Percentiles rank a stretch among this genome's conserved stretches.
Evolutionary conservation across 1,140 invertebrate species (phyloP).

Genomic region (Pogonognathellus flavescens): DNA sequence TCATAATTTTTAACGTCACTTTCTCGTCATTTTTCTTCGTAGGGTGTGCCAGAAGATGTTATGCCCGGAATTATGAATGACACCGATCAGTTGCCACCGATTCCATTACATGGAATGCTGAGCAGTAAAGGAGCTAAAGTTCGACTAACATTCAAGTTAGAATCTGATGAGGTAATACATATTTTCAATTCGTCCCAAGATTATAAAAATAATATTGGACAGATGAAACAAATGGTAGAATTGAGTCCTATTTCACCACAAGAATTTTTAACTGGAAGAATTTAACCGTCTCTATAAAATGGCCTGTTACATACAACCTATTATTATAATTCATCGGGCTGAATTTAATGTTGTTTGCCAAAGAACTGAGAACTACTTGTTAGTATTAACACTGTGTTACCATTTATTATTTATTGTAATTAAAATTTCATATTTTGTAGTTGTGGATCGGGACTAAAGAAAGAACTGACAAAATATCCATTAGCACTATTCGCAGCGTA

Average conservation of each 20-base stretch:
- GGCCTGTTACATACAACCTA: no score
- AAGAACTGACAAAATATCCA: conserved; percentile 91
- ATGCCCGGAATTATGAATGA: conserved; percentile 81
- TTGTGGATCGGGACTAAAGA: conserved; percentile 95
- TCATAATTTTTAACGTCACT: conserved; percentile 3
- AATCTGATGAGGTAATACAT: conserved; percentile 75
- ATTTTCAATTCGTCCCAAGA: background rate
- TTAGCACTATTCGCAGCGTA: conserved; percentile 90
- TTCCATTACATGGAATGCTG: conserved; percentile 90
- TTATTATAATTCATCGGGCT: no score
- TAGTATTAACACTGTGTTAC: no score
- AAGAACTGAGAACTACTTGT: no score
- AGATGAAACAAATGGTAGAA: no score
- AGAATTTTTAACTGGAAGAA: no score
- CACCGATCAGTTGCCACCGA: conserved; percentile 81
- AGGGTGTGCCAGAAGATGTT: conserved; percentile 88
- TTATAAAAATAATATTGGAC: no score
- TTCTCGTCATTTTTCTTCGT: background rate
- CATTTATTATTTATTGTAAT: background rate
- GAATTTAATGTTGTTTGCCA: no score
- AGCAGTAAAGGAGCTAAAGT: conserved; percentile 95
- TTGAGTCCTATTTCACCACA: no score
- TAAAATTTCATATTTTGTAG: conserved; percentile 72
- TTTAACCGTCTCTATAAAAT: no score
- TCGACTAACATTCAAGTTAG: conserved; percentile 91